Conservation (phyloP, 35 echinoderm and acorn worm species). For the Heliocidaris erythrogramma region DNA sequence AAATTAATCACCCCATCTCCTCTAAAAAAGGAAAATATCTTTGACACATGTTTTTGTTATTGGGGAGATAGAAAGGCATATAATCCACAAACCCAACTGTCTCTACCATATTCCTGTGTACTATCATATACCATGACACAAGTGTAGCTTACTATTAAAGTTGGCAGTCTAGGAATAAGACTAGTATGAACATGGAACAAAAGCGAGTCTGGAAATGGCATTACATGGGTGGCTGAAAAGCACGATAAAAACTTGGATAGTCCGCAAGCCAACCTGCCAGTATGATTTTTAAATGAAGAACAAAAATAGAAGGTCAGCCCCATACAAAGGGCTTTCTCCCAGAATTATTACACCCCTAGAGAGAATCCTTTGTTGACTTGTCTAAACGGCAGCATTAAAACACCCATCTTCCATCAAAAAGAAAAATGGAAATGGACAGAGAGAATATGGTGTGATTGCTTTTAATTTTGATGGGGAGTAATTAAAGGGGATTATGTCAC, state of each 20-base stretch:
- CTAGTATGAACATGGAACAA: neutral
- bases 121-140: neutral
- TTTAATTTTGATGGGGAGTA: neutral
- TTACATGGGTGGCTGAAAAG: conserved; percentile 16
- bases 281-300: neutral
- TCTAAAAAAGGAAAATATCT: neutral
- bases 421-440: neutral
- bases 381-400: neutral
- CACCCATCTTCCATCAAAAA: neutral
- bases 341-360: neutral
- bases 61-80: neutral
- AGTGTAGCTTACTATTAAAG: neutral
- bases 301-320: neutral
- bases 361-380: neutral
- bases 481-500: conserved; percentile 1
- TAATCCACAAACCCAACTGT: no score
- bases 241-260: neutral
- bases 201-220: neutral
- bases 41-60: neutral
- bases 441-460: neutral
- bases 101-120: no score
- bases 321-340: neutral
- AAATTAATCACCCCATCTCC: no score
- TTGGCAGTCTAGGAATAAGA: neutral
- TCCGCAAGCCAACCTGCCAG: neutral